A percentile compares a stretch with the other conserved stretches of the same genome.
These are phyloP conservation scores for Heliconius nattereri DNA, from an alignment of 1,140 invertebrate genomes.

Conservation along the genomic window DNA sequence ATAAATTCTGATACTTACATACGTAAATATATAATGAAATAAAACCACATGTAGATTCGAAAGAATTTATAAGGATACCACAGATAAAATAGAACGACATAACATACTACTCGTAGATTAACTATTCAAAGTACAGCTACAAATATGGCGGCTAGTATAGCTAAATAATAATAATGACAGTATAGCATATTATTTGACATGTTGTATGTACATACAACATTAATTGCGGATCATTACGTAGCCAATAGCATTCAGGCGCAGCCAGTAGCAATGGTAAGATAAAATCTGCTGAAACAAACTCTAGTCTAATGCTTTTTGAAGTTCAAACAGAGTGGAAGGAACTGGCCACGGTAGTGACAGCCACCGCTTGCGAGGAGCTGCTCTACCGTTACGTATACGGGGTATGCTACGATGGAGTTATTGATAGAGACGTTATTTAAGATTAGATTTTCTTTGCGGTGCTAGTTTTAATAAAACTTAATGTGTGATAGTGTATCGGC, in stretches of 20 bases:
- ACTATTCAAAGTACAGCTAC: no score
- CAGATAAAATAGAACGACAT: no score
- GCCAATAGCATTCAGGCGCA: slow-evolving; percentile 13
- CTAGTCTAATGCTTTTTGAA: slow-evolving; percentile 41
- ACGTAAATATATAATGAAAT: no score
- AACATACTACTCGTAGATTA: no score
- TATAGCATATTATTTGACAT: background rate
- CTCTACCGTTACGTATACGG: slow-evolving; percentile 38
- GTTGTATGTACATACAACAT: background rate
- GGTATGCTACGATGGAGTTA: slow-evolving; percentile 27
- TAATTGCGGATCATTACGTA: slow-evolving; percentile 1
- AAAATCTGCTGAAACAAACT: slow-evolving; percentile 35
- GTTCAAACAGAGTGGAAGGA: slow-evolving; percentile 45
- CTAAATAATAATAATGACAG: background rate
- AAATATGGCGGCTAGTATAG: no score
- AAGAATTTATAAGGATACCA: no score
- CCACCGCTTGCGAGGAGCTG: slow-evolving; percentile 41
- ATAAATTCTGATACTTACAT: no score
- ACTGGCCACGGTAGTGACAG: slow-evolving; percentile 33
- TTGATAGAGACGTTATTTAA: slow-evolving; percentile 27
- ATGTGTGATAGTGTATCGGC: background rate
- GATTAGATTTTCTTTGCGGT: slow-evolving; percentile 13
- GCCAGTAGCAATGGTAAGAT: slow-evolving; percentile 27
- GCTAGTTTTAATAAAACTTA: background rate
- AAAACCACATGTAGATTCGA: no score